Conservation (phyloP, 2,888 invertebrate genomes). For the Dasysyrphus tricinctus region DNA sequence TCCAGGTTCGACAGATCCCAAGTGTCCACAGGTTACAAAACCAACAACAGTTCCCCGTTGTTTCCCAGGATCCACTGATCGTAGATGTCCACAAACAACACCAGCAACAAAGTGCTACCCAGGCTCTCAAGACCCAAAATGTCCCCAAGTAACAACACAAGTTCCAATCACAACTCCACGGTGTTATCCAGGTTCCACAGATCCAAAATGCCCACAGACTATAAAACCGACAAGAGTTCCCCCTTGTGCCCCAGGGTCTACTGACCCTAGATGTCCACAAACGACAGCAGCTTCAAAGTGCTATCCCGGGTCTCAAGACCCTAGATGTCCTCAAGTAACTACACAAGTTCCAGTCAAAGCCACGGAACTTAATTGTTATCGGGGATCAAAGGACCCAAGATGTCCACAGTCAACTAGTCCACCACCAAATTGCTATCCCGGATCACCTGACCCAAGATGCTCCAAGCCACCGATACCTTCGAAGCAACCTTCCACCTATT, state of each 20-base stretch:
- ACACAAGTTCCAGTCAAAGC: constrained; percentile 56
- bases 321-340: constrained; percentile 20
- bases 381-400: constrained; percentile 77
- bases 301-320: constrained; percentile 80
- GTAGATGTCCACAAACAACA: constrained; percentile 78
- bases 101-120: constrained; percentile 78
- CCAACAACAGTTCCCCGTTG: constrained; percentile 76
- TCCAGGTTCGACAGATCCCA: too few relatives aligned
- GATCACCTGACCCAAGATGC: constrained; percentile 77
- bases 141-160: constrained; percentile 76
- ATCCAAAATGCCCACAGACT: neutral
- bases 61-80: constrained; percentile 80
- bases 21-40: too few relatives aligned
- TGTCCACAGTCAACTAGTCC: constrained; percentile 67
- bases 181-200: constrained; percentile 15
- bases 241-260: constrained; percentile 80
- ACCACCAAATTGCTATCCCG: constrained; percentile 76
- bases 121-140: constrained; percentile 80
- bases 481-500: neutral
- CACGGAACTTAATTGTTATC: constrained; percentile 79
- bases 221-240: constrained; percentile 15
- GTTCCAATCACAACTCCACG: constrained; percentile 3
- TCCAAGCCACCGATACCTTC: constrained; percentile 76
- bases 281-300: constrained; percentile 76
- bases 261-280: constrained; percentile 79